Evolutionary conservation across 2,797 vertebrate species (phyloP).

Genomic region (Sebastes oblongus): DNA sequence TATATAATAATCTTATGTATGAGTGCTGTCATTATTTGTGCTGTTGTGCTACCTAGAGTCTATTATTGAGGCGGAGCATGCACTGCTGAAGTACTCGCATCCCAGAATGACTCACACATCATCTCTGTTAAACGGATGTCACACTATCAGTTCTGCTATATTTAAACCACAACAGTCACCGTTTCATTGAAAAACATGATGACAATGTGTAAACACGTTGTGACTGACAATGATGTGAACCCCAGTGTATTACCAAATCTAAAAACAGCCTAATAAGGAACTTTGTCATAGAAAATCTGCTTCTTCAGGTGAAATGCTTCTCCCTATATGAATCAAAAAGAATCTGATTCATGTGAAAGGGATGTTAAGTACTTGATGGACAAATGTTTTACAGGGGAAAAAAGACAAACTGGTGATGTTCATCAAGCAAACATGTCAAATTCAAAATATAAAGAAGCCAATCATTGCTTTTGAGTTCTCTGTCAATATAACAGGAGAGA

Average conservation of each 20-base stretch:
- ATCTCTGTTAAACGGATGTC: not conserved
- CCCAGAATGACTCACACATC: constrained; percentile 42
- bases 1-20: not conserved
- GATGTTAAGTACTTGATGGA: not conserved
- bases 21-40: not conserved
- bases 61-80: constrained; percentile 12
- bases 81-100: constrained; percentile 31
- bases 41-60: not conserved
- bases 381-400: not conserved
- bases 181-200: constrained; percentile 3
- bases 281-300: not conserved
- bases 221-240: not conserved
- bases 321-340: no score
- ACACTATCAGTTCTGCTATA: constrained; percentile 8
- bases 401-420: not conserved
- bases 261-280: not conserved
- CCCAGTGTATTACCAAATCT: not conserved
- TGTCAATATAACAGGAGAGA: not conserved
- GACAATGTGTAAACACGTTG: not conserved
- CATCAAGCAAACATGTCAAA: not conserved
- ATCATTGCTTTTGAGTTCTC: not conserved
- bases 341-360: not conserved
- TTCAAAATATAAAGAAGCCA: not conserved
- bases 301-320: not conserved
- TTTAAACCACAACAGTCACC: not conserved